Percentiles rank a stretch among this genome's conserved stretches.
These are phyloP conservation scores for Antheraea pernyi DNA, from an alignment of 1,140 invertebrate genomes.

Conservation along the genomic window DNA sequence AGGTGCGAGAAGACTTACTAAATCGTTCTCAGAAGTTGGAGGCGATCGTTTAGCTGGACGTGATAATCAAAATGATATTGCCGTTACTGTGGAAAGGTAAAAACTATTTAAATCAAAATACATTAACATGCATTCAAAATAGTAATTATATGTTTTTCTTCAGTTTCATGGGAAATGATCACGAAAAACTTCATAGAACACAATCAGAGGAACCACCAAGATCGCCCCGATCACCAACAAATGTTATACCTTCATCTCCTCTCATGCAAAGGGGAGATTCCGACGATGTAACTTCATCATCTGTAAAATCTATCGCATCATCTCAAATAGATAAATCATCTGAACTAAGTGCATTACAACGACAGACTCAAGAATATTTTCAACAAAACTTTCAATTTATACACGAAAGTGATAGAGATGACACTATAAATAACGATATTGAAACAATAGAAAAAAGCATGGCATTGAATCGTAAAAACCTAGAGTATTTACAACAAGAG, in stretches of 20 bases:
- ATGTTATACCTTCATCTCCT: constrained; percentile 49
- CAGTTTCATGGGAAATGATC: constrained; percentile 79
- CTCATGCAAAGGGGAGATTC: constrained; percentile 63
- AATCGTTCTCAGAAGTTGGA: constrained; percentile 91
- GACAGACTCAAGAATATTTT: constrained; percentile 76
- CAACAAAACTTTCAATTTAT: constrained; percentile 79
- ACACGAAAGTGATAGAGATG: constrained; percentile 76
- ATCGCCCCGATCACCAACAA: constrained; percentile 82
- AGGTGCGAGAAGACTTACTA: constrained; percentile 85
- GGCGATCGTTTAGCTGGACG: constrained; percentile 68
- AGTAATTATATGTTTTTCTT: constrained; percentile 19
- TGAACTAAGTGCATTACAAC: constrained; percentile 64
- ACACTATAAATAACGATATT: constrained; percentile 77
- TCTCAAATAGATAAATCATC: constrained; percentile 71
- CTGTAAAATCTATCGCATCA: constrained; percentile 65
- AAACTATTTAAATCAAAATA: background rate
- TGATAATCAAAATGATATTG: constrained; percentile 53
- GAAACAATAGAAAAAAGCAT: constrained; percentile 77
- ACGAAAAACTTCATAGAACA: constrained; percentile 88
- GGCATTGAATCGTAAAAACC: constrained; percentile 74
- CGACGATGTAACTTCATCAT: constrained; percentile 68
- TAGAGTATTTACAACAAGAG: constrained; percentile 77
- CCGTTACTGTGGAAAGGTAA: constrained; percentile 61
- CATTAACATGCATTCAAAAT: background rate
- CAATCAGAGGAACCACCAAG: constrained; percentile 90